phyloP scores from a whole-genome alignment of 2,797 vertebrate species.

The Meda fulgida region DNA sequence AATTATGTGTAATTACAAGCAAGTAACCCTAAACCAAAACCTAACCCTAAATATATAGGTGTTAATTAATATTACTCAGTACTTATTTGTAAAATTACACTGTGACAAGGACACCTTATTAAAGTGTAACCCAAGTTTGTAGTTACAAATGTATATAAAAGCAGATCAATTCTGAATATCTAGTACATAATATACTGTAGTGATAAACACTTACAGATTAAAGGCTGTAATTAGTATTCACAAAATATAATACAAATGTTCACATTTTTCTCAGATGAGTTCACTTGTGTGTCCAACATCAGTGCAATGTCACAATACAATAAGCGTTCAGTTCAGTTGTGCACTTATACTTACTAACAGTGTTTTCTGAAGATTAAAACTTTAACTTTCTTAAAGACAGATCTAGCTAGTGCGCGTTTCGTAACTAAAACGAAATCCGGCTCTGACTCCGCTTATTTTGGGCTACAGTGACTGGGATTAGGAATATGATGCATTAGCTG shows the following conservation, averaged over 20 bases:
- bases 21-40: no score
- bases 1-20: not conserved
- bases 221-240: not conserved
- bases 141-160: not conserved
- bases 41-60: not conserved
- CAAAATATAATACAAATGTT: not conserved
- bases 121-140: not conserved
- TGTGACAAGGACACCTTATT: not conserved
- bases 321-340: not conserved
- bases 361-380: conserved; percentile 3
- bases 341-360: not conserved
- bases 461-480: conserved; percentile 13
- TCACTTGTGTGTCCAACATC: not conserved
- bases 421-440: not conserved
- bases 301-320: conserved; percentile 16
- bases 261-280: not conserved
- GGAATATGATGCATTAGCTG: conserved; percentile 15
- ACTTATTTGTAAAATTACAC: not conserved
- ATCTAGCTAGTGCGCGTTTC: not conserved
- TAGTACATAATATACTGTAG: not conserved
- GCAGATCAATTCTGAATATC: not conserved
- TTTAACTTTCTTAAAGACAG: not conserved
- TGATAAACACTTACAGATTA: not conserved
- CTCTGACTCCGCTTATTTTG: not conserved
- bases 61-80: not conserved